Conservation (phyloP, 2,113 vertebrate genomes). For the Gracilinanus agilis region DNA sequence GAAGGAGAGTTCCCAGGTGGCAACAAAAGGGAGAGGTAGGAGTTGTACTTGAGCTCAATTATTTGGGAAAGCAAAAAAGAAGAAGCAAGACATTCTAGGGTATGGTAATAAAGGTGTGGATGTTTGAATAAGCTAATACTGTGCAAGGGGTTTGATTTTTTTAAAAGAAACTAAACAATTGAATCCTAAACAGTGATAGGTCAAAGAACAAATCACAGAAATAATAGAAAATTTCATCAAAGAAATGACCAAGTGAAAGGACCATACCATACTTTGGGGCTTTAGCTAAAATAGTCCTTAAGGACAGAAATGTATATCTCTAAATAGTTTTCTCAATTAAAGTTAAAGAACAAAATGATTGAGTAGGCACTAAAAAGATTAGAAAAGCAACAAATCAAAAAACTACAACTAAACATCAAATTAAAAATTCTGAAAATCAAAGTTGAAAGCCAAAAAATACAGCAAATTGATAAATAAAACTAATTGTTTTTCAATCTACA, state of each 20-base stretch:
- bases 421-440: not conserved
- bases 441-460: not conserved
- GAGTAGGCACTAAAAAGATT: not conserved
- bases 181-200: no score
- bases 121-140: not conserved
- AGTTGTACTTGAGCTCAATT: not conserved
- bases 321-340: not conserved
- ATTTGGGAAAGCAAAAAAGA: not conserved
- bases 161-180: no score
- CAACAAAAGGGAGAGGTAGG: not conserved
- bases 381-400: not conserved
- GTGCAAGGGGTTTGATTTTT: no score
- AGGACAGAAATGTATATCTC: not conserved
- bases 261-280: not conserved
- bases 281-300: not conserved
- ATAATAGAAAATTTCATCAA: no score
- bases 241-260: no score
- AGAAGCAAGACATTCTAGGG: not conserved
- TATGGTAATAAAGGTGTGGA: not conserved
- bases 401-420: not conserved
- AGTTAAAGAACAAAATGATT: not conserved
- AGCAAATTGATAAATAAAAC: not conserved
- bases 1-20: not conserved
- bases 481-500: not conserved
- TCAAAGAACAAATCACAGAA: no score